A percentile compares a stretch with the other conserved stretches of the same genome.
Evolutionary conservation across 2,113 vertebrate species (phyloP).

Genomic region (Macrotis lagotis): DNA sequence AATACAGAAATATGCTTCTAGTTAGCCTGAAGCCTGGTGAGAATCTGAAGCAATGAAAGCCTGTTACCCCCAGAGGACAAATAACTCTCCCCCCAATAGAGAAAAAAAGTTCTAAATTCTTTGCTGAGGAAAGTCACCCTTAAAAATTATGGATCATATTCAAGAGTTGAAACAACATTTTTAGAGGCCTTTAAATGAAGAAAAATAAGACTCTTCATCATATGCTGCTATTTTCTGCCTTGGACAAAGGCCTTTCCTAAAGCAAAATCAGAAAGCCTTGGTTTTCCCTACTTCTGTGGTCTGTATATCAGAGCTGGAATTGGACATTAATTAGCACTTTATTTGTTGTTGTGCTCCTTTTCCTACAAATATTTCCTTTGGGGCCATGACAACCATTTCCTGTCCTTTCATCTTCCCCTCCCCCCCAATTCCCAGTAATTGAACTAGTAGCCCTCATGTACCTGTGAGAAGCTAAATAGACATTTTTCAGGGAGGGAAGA

Average conservation of each 20-base stretch:
- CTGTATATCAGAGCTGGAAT: conserved; percentile 76
- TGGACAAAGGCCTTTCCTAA: conserved; percentile 60
- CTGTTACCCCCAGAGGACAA: neutral
- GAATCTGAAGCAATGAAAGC: conserved; percentile 27
- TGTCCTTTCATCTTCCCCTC: conserved; percentile 91
- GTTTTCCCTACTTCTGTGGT: conserved; percentile 77
- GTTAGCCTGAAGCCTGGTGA: conserved; percentile 7
- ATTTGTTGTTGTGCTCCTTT: conserved; percentile 83
- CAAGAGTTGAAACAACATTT: neutral
- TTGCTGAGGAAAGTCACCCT: no score
- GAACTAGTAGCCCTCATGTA: conserved; percentile 87
- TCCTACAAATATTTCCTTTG: conserved; percentile 90
- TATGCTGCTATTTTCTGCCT: neutral
- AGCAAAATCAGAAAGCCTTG: conserved; percentile 71
- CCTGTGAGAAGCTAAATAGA: conserved; percentile 87
- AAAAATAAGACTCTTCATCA: conserved; percentile 36
- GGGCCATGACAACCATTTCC: conserved; percentile 92
- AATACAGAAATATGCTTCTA: conserved; percentile 14
- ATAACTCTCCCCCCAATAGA: accelerated
- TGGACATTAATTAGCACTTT: conserved; percentile 87
- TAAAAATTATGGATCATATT: accelerated
- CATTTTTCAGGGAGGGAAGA: conserved; percentile 76
- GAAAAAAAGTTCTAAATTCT: neutral
- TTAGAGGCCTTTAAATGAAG: neutral
- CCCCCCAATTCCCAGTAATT: conserved; percentile 84